Conservation (phyloP, 2,797 vertebrate genomes). For the Macropus fuliginosus region DNA sequence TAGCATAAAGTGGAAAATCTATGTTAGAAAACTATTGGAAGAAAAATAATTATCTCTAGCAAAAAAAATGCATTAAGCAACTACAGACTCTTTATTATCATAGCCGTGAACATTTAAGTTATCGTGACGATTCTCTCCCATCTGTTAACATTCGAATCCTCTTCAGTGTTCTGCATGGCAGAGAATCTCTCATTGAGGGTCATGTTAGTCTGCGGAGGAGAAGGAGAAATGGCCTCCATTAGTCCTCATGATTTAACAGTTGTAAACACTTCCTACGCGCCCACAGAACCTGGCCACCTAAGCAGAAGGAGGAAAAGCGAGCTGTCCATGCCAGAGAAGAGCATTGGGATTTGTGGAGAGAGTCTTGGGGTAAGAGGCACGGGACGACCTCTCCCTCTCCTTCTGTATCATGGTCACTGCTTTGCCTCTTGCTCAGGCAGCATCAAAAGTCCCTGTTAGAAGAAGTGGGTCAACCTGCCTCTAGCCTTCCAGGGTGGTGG, state of each 20-base stretch:
- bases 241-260: neutral
- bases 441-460: slow-evolving; percentile 10
- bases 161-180: slow-evolving; percentile 81
- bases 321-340: too few relatives aligned
- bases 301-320: neutral
- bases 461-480: neutral
- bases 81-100: neutral
- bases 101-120: slow-evolving; percentile 62
- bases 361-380: neutral
- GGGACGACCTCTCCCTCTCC: too few relatives aligned
- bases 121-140: slow-evolving; percentile 82
- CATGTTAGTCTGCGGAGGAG: slow-evolving; percentile 86
- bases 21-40: neutral
- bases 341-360: neutral
- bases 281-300: slow-evolving; percentile 36
- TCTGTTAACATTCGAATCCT: slow-evolving; percentile 56
- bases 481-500: too few relatives aligned
- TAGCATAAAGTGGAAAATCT: neutral
- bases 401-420: neutral
- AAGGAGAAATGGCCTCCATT: slow-evolving; percentile 65
- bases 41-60: neutral
- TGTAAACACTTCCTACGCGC: slow-evolving; percentile 25
- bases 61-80: neutral
- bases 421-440: neutral
- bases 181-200: slow-evolving; percentile 89